Base-by-base conservation (phyloP, 1,140 invertebrate species). In the Phymastichus coffea region DNA sequence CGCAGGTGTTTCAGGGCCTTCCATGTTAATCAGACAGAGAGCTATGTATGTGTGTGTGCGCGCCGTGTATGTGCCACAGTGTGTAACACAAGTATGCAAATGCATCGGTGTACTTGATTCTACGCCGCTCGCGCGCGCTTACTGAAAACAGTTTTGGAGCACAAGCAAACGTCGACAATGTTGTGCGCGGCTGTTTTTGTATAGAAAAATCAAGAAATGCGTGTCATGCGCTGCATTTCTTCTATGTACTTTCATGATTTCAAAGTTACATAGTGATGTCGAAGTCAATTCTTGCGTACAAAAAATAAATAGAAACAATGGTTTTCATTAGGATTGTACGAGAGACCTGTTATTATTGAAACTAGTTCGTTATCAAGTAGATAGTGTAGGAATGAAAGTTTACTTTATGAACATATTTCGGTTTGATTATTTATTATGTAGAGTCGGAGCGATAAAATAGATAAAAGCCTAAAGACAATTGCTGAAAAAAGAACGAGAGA, bases 1-100 rank as follows among this genome's bases (percentile, higher is more conserved):
- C 69, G 72, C 73, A 77, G 73, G 75, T 77, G 73, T 75, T 75
- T 72, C 70, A 70, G 66, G 64, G 66, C 60, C 68, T 72, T 68
- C 67, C 70, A 72, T 77, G 74, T 77, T 76, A 77, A 79, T 77
- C 75, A 70, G 67, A 67, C 10, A 9, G 26, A 12, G 20, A 41
- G n/a, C 41, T 22, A 44, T 41, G 26, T 44, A 38, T 17, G 9
- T 14, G 17, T 3, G 22, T 17, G 0, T 6, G 17, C 17, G 15
- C 43, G n/a, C 2, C 26, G 19, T 17, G 15, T 12, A 7, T 49
- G 26, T 44, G 20, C 41, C 17, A 4, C 20, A 8, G 17, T 8
- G 4, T 20, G 33, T 14, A 23, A 20, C 26, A 43, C 38, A 54
- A 4, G 15, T 51, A 58, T 58, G 56, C 22, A 58, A 51, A 58